Percentiles rank a stretch among this genome's conserved stretches.
Conservation (phyloP, 2,797 vertebrate genomes). For the Spondyliosoma cantharus region DNA sequence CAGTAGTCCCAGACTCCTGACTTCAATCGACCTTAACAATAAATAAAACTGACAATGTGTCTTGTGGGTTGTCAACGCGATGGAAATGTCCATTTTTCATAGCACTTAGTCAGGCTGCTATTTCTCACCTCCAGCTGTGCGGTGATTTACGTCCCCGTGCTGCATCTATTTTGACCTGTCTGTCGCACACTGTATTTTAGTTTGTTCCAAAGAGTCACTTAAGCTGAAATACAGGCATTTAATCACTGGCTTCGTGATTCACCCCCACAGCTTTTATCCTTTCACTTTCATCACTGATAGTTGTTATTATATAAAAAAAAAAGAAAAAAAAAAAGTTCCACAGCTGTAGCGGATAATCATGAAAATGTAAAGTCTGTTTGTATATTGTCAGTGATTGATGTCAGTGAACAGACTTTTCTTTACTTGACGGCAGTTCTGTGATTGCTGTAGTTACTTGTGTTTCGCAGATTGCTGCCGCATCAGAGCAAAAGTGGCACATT, state of each 20-base stretch:
- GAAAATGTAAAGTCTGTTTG: neutral
- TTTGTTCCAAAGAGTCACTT: slow-evolving; percentile 38
- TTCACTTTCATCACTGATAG: neutral
- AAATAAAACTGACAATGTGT: slow-evolving; percentile 40
- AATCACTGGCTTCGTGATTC: slow-evolving; percentile 34
- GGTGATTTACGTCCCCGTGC: slow-evolving; percentile 37
- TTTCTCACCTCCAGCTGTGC: slow-evolving; percentile 58
- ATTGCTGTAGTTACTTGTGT: no score
- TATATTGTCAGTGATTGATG: neutral
- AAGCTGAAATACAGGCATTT: slow-evolving; percentile 39
- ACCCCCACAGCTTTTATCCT: neutral
- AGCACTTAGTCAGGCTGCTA: slow-evolving; percentile 37
- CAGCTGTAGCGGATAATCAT: neutral
- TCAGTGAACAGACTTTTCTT: no score
- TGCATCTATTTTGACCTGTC: slow-evolving; percentile 32
- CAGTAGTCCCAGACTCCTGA: slow-evolving; percentile 15
- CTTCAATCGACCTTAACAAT: slow-evolving; percentile 32
- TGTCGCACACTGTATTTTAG: slow-evolving; percentile 29
- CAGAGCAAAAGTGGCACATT: no score
- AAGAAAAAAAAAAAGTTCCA: neutral
- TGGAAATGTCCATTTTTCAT: slow-evolving; percentile 54
- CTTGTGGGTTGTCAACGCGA: slow-evolving; percentile 26
- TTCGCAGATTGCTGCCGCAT: no score
- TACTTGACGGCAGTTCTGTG: no score
- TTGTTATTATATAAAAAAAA: neutral